Evolutionary conservation across 2,888 invertebrate species (phyloP).

Genomic region (Anthoptus insignis): DNA sequence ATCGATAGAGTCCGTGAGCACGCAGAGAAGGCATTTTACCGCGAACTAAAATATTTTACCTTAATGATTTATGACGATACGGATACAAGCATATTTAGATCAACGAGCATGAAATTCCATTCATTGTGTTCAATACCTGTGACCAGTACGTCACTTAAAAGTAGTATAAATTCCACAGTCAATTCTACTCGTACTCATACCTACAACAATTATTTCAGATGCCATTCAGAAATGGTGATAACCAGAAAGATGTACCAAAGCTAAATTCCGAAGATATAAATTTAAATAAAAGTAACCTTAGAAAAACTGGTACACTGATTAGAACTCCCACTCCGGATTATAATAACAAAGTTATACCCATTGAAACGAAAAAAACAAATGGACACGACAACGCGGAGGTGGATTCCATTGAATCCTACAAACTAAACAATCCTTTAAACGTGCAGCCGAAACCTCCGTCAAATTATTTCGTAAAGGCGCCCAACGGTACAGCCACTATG

Average conservation of each 20-base stretch:
- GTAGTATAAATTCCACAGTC: background rate
- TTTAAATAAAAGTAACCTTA: constrained; percentile 60
- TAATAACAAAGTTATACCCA: constrained; percentile 61
- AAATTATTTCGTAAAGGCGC: constrained; percentile 89
- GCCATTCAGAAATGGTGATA: constrained; percentile 66
- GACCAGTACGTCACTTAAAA: background rate
- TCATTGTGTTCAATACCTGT: constrained; percentile 5
- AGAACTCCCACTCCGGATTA: constrained; percentile 79
- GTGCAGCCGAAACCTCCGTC: constrained; percentile 89
- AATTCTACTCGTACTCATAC: background rate
- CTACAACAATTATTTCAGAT: constrained; percentile 63
- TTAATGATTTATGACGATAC: constrained; percentile 8
- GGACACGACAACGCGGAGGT: constrained; percentile 89
- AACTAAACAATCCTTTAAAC: constrained; percentile 88
- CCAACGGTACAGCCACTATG: constrained; percentile 85
- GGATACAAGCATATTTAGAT: constrained; percentile 8
- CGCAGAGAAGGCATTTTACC: background rate
- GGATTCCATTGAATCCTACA: constrained; percentile 92
- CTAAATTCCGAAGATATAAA: constrained; percentile 54
- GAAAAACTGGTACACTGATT: constrained; percentile 69
- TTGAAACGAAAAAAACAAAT: constrained; percentile 49
- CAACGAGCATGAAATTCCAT: constrained; percentile 3
- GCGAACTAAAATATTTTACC: background rate
- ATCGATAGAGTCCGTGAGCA: too few species aligned
- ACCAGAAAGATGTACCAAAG: constrained; percentile 64